Base-by-base conservation (phyloP, 2,797 vertebrate species). In the Harpagifer antarcticus region DNA sequence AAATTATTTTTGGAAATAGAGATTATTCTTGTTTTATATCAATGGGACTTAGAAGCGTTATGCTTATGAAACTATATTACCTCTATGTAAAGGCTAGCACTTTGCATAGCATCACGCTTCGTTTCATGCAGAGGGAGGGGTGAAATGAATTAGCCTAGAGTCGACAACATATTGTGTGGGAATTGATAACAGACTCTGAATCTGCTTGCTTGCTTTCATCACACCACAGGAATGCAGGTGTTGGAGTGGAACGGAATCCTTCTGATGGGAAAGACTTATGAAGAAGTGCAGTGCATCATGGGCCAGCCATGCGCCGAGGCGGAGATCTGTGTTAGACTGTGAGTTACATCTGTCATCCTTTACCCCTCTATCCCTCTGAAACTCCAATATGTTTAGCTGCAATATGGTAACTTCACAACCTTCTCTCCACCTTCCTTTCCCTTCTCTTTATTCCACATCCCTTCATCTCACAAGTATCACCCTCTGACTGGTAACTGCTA, bases 311-410 rank as follows among this genome's bases (percentile, higher is more conserved):
- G 95, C 96, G 96, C 95, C 86, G 98, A 99, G 95, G 96, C 95
- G 93, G 98, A 99, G 95, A 96, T 99, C 94, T 99, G 98, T 93
- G 96, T 99, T 95, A 97, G 98, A 96, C 96, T 99, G 98, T 99
- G 96, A 99, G 98, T 98, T 95, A 93, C 95, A 94, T 93, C 94
- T 96, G 96, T 95, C 94, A 92, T 93, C 94, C 82, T 95, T 94
- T 94, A 95, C 92, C 89, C 90, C 91, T 93, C 94, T 84, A 83
- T 93, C 90, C 91, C 95, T 91, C 92, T 92, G 65, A 75, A 80
- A 85, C 68, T 70, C 72, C 56, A n/a, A 62, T 44, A 67, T 82
- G 72, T 85, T 92, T 88, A 85, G 68, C 58, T 2, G 48, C 88
- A 91, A 85, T 84, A 79, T 87, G 85, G 72, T 64, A 33, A 54